Percentiles rank a stretch among this genome's conserved stretches.
phyloP scores from a whole-genome alignment of 1,140 invertebrate species.

The Caenorhabditis remanei region DNA sequence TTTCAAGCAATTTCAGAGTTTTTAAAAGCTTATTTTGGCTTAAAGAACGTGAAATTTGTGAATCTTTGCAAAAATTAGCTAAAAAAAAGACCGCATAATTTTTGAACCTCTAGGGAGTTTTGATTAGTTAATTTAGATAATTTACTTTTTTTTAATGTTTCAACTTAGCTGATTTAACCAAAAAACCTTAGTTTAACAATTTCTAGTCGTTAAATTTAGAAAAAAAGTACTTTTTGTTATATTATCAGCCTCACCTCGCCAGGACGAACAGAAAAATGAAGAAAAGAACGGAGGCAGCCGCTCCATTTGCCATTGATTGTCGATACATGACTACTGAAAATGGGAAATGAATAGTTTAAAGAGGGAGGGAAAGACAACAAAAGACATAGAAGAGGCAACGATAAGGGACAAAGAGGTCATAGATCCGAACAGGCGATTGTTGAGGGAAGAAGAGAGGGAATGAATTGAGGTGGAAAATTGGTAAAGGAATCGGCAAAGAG shows the following conservation, averaged over 20 bases:
- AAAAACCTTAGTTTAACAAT: no score
- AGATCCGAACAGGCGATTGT: slow-evolving; percentile 1
- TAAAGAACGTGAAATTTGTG: no score
- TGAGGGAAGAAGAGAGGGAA: neutral
- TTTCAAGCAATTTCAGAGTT: no score
- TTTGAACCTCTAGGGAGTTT: no score
- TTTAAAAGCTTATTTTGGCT: no score
- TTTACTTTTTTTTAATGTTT: no score
- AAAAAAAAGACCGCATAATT: no score
- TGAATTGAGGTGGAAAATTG: slow-evolving; percentile 26
- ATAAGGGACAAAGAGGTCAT: neutral
- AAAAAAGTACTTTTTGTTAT: no score
- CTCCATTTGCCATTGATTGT: slow-evolving; percentile 60
- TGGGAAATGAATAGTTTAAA: slow-evolving; percentile 12
- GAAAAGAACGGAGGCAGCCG: slow-evolving; percentile 59
- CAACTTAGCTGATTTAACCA: no score
- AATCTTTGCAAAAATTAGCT: no score
- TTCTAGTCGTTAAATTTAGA: no score
- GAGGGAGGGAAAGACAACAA: neutral
- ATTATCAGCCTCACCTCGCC: slow-evolving; percentile 48
- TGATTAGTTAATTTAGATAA: no score
- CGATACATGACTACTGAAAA: slow-evolving; percentile 56
- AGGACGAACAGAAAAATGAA: slow-evolving; percentile 61
- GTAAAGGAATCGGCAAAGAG: neutral
- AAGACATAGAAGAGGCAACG: neutral